Base-by-base conservation (phyloP, 1,140 invertebrate species). In the Gryon sp. region DNA sequence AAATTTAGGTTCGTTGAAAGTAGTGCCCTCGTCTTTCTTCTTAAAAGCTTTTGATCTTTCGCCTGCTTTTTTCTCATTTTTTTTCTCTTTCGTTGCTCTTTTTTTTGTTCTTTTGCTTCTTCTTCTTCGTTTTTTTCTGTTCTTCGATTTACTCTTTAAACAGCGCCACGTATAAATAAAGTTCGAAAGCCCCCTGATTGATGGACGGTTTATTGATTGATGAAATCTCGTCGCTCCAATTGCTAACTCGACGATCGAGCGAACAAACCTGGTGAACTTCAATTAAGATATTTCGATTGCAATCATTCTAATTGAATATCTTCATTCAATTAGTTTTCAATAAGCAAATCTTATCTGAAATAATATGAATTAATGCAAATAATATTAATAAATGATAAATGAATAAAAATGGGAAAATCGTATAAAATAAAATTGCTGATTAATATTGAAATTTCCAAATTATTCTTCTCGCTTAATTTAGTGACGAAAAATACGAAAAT, bases 1-100 rank as follows among this genome's bases (percentile, higher is more conserved):
- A 72, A 72, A 72, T 72, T 72, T 72, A 72, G 68, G 46, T 19
- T 30, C 40, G 57, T 72, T 55, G 46, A 62, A 72, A 72, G 57
- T 55, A 50, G 9, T 50, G 32, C 53, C 24, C 36, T 30, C 38
- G 38, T 15, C 55, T 62, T 70, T 62, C 34, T 46, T 69, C 43
- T 60, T 60, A 72, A 72, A 72, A 72, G 68, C 68, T 69, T 72
- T 55, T 55, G 68, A 72, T 62, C 57, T 65, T 36, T 22, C 18
- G 22, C 20, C n/a, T 41, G 9, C 12, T 2, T 6, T 9, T 4
- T 6, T 14, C 34, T 38, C 14, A 9, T 32, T 34, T 16, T 5
- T 9, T 16, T 26, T 1, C 50, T 20, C 18, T 9, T 28, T 18
- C n/a, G n/a, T n/a, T n/a, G n/a, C n/a, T n/a, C 15, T 45, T 34